A percentile compares a stretch with the other conserved stretches of the same genome.
Conservation (phyloP, 2,113 vertebrate species). For the Narcine bancroftii region DNA sequence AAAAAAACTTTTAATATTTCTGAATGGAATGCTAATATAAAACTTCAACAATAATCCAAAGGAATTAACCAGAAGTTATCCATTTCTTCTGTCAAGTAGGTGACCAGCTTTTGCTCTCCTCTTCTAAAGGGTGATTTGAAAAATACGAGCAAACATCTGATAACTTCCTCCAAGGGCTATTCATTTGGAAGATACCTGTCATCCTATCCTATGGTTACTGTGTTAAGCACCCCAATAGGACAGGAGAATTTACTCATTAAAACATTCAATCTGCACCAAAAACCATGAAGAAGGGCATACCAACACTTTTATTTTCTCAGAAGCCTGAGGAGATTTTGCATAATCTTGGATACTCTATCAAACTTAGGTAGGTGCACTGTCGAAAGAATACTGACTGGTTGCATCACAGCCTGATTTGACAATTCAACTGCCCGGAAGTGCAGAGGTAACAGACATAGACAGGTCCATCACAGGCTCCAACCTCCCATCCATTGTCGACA, state of each 20-base stretch:
- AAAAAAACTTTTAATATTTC: constrained; percentile 36
- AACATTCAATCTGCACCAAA: background rate
- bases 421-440: no score
- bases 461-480: no score
- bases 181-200: background rate
- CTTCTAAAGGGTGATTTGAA: background rate
- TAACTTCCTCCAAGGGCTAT: background rate
- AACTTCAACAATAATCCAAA: background rate
- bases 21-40: background rate
- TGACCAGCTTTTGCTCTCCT: background rate
- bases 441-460: no score
- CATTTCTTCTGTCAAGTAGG: background rate
- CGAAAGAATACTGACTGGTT: no score
- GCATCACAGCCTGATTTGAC: no score
- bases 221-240: background rate
- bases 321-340: no score
- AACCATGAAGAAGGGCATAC: no score
- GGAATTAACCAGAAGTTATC: background rate
- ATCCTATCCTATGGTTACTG: background rate
- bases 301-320: background rate
- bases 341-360: no score
- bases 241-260: background rate
- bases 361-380: no score
- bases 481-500: no score
- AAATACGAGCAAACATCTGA: background rate